These are phyloP conservation scores for Ardeotis arabs DNA, from an alignment of 2,113 vertebrate genomes.

Conservation along the genomic window DNA sequence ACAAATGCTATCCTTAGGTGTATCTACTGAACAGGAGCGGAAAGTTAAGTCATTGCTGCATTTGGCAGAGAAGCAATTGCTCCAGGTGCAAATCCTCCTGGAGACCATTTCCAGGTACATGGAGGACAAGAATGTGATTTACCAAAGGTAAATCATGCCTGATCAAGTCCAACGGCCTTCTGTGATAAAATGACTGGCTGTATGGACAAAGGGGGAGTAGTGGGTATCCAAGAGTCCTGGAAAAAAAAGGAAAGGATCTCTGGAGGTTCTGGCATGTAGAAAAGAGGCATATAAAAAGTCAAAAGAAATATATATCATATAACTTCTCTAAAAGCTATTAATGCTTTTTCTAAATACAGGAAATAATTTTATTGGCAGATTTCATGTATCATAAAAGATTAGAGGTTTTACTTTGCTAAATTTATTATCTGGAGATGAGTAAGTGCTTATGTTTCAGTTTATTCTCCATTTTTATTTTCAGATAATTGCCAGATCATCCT, in stretches of 20 bases:
- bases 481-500: not conserved
- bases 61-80: constrained; percentile 13
- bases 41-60: not conserved
- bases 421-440: not conserved
- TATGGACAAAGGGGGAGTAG: not conserved
- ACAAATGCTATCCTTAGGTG: not conserved
- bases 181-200: not conserved
- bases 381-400: not conserved
- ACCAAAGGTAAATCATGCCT: not conserved
- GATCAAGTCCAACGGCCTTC: not conserved
- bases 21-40: not conserved
- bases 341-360: not conserved
- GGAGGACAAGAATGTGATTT: not conserved
- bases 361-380: not conserved
- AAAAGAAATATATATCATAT: not conserved
- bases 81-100: not conserved
- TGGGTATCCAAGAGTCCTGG: not conserved
- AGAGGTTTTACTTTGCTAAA: not conserved
- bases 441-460: not conserved
- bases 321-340: not conserved
- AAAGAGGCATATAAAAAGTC: not conserved
- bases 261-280: not conserved
- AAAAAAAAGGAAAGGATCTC: not conserved
- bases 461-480: not conserved
- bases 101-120: not conserved